A percentile compares a stretch with the other conserved stretches of the same genome.
phyloP scores from a whole-genome alignment of 1,140 invertebrate genomes.

The Drosophila virilis region DNA sequence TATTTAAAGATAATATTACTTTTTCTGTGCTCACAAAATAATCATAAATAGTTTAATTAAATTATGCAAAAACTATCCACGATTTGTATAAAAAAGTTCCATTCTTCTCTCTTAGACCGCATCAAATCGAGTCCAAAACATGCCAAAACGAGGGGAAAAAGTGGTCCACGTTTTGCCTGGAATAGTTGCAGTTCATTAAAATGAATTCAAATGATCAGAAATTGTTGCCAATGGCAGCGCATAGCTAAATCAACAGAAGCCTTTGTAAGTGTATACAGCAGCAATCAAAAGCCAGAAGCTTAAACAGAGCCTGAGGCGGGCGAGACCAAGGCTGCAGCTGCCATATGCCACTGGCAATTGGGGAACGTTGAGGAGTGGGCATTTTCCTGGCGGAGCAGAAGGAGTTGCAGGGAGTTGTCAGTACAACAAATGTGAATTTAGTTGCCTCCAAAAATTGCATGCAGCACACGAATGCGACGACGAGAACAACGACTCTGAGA shows the following conservation, averaged over 20 bases:
- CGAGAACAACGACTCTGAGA: neutral
- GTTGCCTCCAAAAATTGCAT: slow-evolving; percentile 59
- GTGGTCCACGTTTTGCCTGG: neutral
- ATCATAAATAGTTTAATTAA: no score
- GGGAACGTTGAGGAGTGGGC: neutral
- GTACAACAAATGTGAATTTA: slow-evolving; percentile 75
- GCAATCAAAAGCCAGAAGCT: neutral
- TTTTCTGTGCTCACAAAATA: no score
- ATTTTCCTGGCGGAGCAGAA: neutral
- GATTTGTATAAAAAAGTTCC: neutral
- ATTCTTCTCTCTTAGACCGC: neutral
- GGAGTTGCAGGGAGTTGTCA: slow-evolving; percentile 7
- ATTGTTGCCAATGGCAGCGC: slow-evolving; percentile 16
- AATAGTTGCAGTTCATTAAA: slow-evolving; percentile 15
- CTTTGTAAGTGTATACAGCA: slow-evolving; percentile 5
- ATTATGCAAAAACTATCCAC: no score
- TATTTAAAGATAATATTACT: no score
- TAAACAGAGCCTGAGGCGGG: neutral
- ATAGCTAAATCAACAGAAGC: neutral
- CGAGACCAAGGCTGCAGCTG: neutral
- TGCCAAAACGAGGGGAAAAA: neutral
- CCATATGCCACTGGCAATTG: neutral
- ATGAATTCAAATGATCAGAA: slow-evolving; percentile 8
- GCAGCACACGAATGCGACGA: slow-evolving; percentile 26
- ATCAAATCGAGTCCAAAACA: neutral